Conservation (phyloP, 2,888 invertebrate species). For the Drosophila eohydei region DNA sequence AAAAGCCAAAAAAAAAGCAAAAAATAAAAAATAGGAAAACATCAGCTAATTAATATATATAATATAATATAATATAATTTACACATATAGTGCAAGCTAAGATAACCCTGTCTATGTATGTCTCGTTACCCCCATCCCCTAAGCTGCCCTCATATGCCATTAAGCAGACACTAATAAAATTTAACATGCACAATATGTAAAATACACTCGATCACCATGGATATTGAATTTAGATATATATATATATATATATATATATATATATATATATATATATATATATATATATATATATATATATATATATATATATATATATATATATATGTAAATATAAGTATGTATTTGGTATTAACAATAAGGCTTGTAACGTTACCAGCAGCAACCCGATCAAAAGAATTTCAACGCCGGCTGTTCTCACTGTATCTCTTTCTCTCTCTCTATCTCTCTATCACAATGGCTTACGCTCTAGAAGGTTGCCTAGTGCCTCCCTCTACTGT, state of each 20-base stretch:
- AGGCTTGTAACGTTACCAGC: constrained; percentile 28
- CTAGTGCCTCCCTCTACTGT: constrained; percentile 55
- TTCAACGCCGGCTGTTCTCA: constrained; percentile 13
- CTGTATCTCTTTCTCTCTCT: background rate
- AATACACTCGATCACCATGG: constrained; percentile 52
- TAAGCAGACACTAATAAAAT: constrained; percentile 11
- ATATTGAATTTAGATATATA: constrained; percentile 20
- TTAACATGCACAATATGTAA: constrained; percentile 20
- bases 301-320: background rate
- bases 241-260: background rate
- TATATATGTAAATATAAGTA: background rate
- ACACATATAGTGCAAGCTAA: background rate
- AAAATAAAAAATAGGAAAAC: background rate
- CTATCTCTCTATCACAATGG: background rate
- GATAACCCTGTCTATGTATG: background rate
- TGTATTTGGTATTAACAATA: constrained; percentile 7
- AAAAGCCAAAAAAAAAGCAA: constrained; percentile 3
- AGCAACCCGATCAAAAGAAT: constrained; percentile 53
- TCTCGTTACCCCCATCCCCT: too few species aligned
- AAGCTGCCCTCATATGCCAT: background rate
- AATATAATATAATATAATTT: background rate
- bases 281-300: background rate
- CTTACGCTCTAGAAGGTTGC: constrained; percentile 49
- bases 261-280: background rate
- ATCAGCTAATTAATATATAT: background rate